Conservation (phyloP, 1,140 invertebrate species). For the Drosophila nannoptera region DNA sequence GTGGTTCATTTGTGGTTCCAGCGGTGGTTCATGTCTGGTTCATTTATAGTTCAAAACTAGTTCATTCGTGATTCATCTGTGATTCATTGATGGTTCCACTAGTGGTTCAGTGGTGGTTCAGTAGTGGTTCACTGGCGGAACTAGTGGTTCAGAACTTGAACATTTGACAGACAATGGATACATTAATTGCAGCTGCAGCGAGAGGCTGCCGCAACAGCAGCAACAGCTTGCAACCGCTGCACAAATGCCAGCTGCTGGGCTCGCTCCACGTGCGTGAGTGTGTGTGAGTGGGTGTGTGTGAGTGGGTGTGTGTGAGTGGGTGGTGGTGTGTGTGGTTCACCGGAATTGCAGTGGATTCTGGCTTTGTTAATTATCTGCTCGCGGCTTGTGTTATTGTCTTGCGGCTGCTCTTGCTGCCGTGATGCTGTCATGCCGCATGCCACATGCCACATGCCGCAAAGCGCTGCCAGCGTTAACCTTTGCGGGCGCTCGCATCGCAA, state of each 20-base stretch:
- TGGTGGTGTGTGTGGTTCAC: background rate
- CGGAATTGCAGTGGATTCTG: conserved; percentile 7
- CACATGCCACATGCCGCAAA: no score
- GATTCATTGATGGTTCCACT: no score
- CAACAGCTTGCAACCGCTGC: background rate
- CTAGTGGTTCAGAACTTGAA: background rate
- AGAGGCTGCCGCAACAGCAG: background rate
- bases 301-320: no score
- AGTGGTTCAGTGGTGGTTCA: no score
- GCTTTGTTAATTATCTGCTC: conserved; percentile 48
- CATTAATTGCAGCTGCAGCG: conserved; percentile 12
- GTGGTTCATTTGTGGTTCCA: no score
- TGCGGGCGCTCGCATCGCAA: background rate
- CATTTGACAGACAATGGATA: conserved; percentile 2
- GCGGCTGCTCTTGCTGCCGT: conserved; percentile 6
- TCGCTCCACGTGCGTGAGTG: no score
- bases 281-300: no score
- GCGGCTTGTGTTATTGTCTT: conserved; percentile 28
- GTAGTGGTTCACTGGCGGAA: no score
- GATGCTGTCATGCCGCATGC: background rate
- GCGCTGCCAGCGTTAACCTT: background rate
- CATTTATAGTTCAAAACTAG: no score
- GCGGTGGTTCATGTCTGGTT: no score
- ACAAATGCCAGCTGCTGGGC: conserved; percentile 5
- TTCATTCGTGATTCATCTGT: no score